A percentile compares a stretch with the other conserved stretches of the same genome.
These are phyloP conservation scores for Aricia agestis DNA, from an alignment of 1,140 invertebrate genomes.

Conservation along the genomic window DNA sequence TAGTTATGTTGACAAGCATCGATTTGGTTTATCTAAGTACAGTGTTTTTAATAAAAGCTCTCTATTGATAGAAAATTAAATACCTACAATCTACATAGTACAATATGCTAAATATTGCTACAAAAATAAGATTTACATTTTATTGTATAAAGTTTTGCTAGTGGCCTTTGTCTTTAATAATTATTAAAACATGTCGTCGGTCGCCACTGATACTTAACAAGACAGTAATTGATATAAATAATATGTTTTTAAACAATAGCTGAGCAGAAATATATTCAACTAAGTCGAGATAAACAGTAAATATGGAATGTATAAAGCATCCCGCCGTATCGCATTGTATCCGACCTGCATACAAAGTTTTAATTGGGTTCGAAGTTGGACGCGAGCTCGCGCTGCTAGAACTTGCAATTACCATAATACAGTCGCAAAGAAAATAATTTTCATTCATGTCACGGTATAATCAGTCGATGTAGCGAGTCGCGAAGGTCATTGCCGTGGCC, in stretches of 20 bases:
- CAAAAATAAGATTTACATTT: no score
- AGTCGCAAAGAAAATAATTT: background rate
- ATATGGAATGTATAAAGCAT: constrained; percentile 1
- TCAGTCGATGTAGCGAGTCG: constrained; percentile 1
- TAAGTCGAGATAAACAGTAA: background rate
- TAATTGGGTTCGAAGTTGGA: constrained; percentile 7
- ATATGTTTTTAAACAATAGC: background rate
- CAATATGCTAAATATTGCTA: no score
- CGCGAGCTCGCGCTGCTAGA: background rate
- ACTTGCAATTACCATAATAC: background rate
- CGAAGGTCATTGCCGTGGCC: constrained; percentile 10
- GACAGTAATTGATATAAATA: background rate
- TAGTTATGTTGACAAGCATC: no score
- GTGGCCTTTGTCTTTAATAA: no score
- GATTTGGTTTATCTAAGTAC: no score
- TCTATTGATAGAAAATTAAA: no score
- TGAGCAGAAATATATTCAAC: background rate
- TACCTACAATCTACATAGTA: no score
- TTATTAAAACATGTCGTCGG: no score
- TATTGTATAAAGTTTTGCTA: no score
- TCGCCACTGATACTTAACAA: background rate
- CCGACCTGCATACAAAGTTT: background rate
- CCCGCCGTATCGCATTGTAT: background rate
- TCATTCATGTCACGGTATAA: constrained; percentile 5
- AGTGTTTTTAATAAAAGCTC: no score